Base-by-base conservation (phyloP, 2,113 vertebrate genomes). In the Pachycephala philippinensis region DNA sequence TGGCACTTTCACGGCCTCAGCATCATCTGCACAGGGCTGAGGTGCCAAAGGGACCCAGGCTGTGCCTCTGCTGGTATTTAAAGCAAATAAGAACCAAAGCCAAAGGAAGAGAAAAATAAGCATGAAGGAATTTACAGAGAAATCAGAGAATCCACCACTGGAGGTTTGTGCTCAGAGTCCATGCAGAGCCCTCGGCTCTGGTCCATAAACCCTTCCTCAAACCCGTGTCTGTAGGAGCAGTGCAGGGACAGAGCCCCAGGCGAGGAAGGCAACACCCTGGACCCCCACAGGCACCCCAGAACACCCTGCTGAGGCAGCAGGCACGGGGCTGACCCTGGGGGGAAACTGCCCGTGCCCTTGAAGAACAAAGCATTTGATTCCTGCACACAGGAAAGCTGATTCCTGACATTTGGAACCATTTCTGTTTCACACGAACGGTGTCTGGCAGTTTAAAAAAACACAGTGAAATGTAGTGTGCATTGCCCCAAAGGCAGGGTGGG, bases 191-290 rank as follows among this genome's bases (percentile, higher is more conserved):
- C 66, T 2, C 0, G 3, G 39, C 81, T 45, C 47, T 18, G 47
- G 7, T 4, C 20, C 49, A 3, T 0, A 12, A 61, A 15, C 16
- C 2, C 53, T 3, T 9, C 2, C 18, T 2, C 61, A 26, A 7
- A 31, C 5, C 45, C 1, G 2, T 14, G 70, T 5, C 22, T 12
- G 47, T 0, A 2, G 79, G 31, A 42, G 50, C 84, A n/a, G 49
- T 0, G 4, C 4, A 5, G 1, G 33, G 47, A 7, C 63, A 40
- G 45, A 20, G 56, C 52, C 19, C 35, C 10, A 1, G 11, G 23
- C 0, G 3, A 20, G 72, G 44, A 10, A 2, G 21, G 50, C 6
- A 10, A 3, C 17, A 20, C 3, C 50, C n/a, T 17, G 15, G 3
- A 11, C 12, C 18, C 18, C 40, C 33, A 9, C 12, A 3, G 31